Evolutionary conservation across 2,888 invertebrate genomes (phyloP).

Genomic region (Sturmia bella): DNA sequence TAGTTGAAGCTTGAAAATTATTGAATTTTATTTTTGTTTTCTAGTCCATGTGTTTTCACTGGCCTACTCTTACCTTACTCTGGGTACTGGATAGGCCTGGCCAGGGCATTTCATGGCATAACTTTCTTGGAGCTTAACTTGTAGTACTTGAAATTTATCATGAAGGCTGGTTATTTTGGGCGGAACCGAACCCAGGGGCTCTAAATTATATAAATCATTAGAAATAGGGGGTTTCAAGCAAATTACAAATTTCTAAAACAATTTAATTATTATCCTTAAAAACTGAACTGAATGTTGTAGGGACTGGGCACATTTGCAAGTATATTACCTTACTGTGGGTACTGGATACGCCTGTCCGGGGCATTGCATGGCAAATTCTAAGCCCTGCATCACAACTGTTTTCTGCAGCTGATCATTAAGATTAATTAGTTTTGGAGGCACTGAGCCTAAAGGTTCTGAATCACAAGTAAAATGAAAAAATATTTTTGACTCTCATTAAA

Average conservation of each 20-base stretch:
- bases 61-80: constrained; percentile 83
- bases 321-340: constrained; percentile 85
- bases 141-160: constrained; percentile 81
- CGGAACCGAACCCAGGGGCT: constrained; percentile 83
- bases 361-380: constrained; percentile 86
- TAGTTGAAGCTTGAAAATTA: too few species aligned
- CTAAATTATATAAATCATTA: constrained; percentile 76
- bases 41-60: too few species aligned
- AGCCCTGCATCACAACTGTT: constrained; percentile 82
- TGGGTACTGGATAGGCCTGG: constrained; percentile 89
- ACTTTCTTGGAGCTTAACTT: constrained; percentile 82
- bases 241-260: not conserved
- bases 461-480: not conserved
- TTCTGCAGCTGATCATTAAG: constrained; percentile 82
- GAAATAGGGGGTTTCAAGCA: not conserved
- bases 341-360: constrained; percentile 89
- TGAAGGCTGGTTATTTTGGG: constrained; percentile 85
- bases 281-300: constrained; percentile 42
- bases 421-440: constrained; percentile 84
- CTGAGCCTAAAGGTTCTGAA: constrained; percentile 83
- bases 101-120: constrained; percentile 88
- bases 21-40: too few species aligned
- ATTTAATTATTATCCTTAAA: not conserved
- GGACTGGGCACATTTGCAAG: constrained; percentile 14
- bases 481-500: not conserved